phyloP scores from a whole-genome alignment of 2,888 invertebrate genomes.

The Parnassius smintheus region DNA sequence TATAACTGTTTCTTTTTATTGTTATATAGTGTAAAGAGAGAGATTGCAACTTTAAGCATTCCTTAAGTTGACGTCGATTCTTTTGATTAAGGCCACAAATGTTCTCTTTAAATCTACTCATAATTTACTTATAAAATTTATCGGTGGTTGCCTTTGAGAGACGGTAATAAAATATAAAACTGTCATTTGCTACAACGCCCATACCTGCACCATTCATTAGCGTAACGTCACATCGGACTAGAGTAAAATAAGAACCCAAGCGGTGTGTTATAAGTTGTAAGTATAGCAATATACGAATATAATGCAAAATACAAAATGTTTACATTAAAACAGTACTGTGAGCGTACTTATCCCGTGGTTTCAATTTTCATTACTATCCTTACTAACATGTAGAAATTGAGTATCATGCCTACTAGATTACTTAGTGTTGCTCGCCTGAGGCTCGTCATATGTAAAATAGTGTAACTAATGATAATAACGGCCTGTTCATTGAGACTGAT shows the following conservation, averaged over 20 bases:
- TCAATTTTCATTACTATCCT: not conserved
- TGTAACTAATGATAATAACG: conserved; percentile 64
- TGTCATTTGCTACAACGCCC: not conserved
- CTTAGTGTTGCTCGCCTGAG: conserved; percentile 40
- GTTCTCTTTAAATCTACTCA: no score
- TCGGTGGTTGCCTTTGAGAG: conserved; percentile 6
- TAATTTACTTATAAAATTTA: conserved; percentile 13
- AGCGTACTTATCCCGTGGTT: not conserved
- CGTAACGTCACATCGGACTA: not conserved
- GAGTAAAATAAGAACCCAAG: not conserved
- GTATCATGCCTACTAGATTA: conserved; percentile 12
- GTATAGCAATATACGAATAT: no score
- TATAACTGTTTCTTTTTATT: no score
- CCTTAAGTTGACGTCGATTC: no score
- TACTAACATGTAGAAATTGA: not conserved
- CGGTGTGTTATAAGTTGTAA: no score
- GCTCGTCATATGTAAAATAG: conserved; percentile 42
- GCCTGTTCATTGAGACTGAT: conserved; percentile 80
- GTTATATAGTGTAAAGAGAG: no score
- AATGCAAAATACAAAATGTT: no score
- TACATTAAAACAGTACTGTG: not conserved
- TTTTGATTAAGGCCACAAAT: no score
- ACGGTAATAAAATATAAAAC: conserved; percentile 1
- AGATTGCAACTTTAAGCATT: no score
- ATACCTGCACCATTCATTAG: not conserved